Base-by-base conservation (phyloP, 2,113 vertebrate genomes). In the Geococcyx californianus region DNA sequence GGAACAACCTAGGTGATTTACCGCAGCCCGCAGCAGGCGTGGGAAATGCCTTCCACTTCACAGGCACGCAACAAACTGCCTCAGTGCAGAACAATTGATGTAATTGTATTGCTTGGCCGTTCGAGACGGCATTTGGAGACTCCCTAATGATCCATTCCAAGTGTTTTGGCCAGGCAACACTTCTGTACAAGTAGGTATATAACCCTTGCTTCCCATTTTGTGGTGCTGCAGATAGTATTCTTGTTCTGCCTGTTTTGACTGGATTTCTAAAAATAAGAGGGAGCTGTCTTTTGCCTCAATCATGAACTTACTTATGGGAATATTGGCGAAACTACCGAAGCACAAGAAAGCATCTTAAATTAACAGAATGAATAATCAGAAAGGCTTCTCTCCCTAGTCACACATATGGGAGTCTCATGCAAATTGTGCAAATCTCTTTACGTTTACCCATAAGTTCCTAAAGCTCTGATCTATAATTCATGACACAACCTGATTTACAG, bases 111-210 rank as follows among this genome's bases (percentile, higher is more conserved):
- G 70, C 94, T 59, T 49, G 67, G 28, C 90, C 88, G 51, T 74
- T 88, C 84, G 52, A 6, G 26, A 78, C 92, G 70, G 79, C 73
- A 1, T 92, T 80, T 40, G 62, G 81, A 86, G 93, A n/a, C 91
- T 94, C 94, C 84, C 87, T 91, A 90, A 94, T 90, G 89, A 88
- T 85, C 89, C 92, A 31, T 94, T 94, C 87, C 70, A 88, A 95
- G 85, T 34, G 82, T 73, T 85, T 80, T 73, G 82, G 87, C 89
- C 67, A 13, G 82, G 87, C 78, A 95, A 34, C 34, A 45, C 56
- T 66, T 93, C 74, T 83, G 89, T 91, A 38, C 47, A 29, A 18
- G 26, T 83, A 47, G 3, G 40, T 52, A 1, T 54, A 38, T 56
- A 76, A 79, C 63, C 66, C 40, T 44, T 49, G 25, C 66, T 45